Evolutionary conservation across 1,140 invertebrate genomes (phyloP), one percentile per base, ranked within the genome.

Genomic region (Aricia agestis): DNA sequence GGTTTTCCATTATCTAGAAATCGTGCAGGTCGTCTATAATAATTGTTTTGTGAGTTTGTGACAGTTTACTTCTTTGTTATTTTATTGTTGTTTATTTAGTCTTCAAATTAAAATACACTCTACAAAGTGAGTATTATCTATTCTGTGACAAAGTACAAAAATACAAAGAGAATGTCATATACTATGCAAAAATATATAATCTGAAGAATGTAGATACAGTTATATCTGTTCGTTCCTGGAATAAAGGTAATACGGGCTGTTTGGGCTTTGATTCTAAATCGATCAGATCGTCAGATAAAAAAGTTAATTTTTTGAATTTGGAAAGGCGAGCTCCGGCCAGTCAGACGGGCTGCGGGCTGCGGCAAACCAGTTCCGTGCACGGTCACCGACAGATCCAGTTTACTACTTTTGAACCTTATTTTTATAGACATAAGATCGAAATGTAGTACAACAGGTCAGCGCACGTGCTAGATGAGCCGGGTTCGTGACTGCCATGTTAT

Each of bases 401-500:
- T 52, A 52, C 9, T 36, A 1, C 11, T 58, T 68, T 68, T 57
- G 67, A 68, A 68, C 67, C 11, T 52, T 52, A 52, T 52, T 52
- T 13, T 15, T 15, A 13, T 52, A 2, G 45, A 1, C 10, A 15
- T 52, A 52, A 52, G 45, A 15, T 52, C 11, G 10, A 15, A 3
- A 15, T 52, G 45, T 52, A 9, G 70, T 69, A 75, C 59, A 80
- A 83, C 84, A 80, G 75, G 84, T 86, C 31, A 45, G 6, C 71
- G 79, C 82, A 84, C 82, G 84, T 86, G 84, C 75, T 76, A 66
- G 59, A 67, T 69, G 76, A 76, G 76, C 78, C 78, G 66, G 68
- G 78, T 76, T 84, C 82, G 82, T 86, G 82, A 81, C 80, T 82
- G 68, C 69, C 76, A 80, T 70, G 77, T 85, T 83, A 85, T 85